These are phyloP conservation scores for Sthenelais limicola DNA, from an alignment of 2,888 invertebrate species.

Conservation along the genomic window DNA sequence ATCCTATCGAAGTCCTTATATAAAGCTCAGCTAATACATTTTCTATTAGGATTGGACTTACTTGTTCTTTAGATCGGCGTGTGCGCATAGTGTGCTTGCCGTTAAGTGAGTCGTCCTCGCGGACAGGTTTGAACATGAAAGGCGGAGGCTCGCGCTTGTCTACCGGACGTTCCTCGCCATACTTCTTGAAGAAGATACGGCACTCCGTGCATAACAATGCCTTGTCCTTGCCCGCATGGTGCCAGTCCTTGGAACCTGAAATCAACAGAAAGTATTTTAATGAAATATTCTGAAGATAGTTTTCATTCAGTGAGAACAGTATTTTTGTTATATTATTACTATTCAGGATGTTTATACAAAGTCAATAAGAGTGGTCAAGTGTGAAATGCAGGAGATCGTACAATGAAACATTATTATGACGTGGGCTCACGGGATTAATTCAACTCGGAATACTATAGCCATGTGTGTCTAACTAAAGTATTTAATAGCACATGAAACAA, in stretches of 20 bases:
- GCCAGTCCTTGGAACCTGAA: slow-evolving; percentile 81
- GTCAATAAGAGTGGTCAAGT: too few species aligned
- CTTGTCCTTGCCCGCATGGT: slow-evolving; percentile 82
- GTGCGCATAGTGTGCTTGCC: slow-evolving; percentile 71
- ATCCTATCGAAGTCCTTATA: neutral
- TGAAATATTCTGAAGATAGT: too few species aligned
- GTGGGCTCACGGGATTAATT: too few species aligned
- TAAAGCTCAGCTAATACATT: neutral
- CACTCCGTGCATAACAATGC: slow-evolving; percentile 83
- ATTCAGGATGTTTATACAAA: too few species aligned
- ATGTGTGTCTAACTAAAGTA: too few species aligned
- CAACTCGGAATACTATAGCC: too few species aligned
- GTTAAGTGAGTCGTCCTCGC: slow-evolving; percentile 65
- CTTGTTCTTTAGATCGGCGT: slow-evolving; percentile 53
- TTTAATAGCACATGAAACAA: too few species aligned
- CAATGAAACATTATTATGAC: too few species aligned
- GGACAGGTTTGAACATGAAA: slow-evolving; percentile 73
- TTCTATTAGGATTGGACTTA: slow-evolving; percentile 7
- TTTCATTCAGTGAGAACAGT: too few species aligned
- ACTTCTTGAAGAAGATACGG: slow-evolving; percentile 83
- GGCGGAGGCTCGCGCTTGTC: slow-evolving; percentile 77
- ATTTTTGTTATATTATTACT: too few species aligned
- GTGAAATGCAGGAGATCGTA: too few species aligned
- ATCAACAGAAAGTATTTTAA: slow-evolving; percentile 17
- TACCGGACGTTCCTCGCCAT: slow-evolving; percentile 79